A percentile compares a stretch with the other conserved stretches of the same genome.
These are phyloP conservation scores for Gracilinanus agilis DNA, from an alignment of 2,113 vertebrate genomes.

Conservation along the genomic window DNA sequence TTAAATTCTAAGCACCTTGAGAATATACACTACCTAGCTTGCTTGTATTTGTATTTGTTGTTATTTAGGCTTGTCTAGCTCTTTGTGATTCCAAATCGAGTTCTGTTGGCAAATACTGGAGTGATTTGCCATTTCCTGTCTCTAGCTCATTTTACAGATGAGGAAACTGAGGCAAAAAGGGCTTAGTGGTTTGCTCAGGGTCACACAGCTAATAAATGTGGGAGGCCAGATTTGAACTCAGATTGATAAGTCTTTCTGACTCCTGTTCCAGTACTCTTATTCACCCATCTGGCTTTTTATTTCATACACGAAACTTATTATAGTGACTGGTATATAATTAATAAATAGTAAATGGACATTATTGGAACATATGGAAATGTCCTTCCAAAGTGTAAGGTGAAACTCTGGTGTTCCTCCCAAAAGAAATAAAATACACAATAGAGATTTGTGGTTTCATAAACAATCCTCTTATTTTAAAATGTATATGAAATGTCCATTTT, in stretches of 20 bases:
- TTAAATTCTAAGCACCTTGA: not conserved
- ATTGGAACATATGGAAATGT: not conserved
- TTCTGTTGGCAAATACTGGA: too few relatives aligned
- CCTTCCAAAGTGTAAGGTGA: not conserved
- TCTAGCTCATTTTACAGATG: too few relatives aligned
- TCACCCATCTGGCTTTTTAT: too few relatives aligned
- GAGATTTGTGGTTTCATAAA: not conserved
- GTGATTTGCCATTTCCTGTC: too few relatives aligned
- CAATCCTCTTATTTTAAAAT: not conserved
- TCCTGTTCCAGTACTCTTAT: too few relatives aligned
- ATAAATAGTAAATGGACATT: not conserved
- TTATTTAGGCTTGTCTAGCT: too few relatives aligned
- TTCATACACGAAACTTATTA: not conserved
- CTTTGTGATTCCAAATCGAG: too few relatives aligned
- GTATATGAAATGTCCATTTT: not conserved
- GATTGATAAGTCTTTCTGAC: too few relatives aligned
- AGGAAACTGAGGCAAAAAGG: too few relatives aligned
- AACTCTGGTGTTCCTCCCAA: not conserved
- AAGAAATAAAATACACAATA: not conserved
- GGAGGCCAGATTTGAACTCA: too few relatives aligned
- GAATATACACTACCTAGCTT: not conserved
- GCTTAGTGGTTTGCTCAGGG: too few relatives aligned
- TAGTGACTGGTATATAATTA: not conserved
- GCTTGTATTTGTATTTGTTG: not conserved
- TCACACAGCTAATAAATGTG: too few relatives aligned